Percentiles rank a stretch among this genome's conserved stretches.
phyloP scores from a whole-genome alignment of 2,888 invertebrate genomes.

The Cheilosia vernalis region DNA sequence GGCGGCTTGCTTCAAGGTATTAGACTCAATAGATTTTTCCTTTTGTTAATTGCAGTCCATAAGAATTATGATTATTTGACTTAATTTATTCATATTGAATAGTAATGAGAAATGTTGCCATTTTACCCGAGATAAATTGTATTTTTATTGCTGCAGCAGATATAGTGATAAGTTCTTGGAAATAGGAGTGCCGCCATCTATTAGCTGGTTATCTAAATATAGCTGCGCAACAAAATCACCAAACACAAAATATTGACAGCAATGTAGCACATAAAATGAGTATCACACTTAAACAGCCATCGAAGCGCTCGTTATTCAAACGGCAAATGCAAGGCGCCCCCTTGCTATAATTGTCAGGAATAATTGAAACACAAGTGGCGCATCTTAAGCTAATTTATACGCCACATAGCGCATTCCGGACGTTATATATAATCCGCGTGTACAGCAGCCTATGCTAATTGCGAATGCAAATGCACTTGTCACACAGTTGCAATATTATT shows the following conservation, averaged over 20 bases:
- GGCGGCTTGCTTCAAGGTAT: slow-evolving; percentile 32
- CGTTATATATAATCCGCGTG: slow-evolving; percentile 40
- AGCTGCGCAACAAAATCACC: neutral
- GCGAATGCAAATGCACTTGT: slow-evolving; percentile 66
- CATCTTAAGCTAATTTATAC: slow-evolving; percentile 70
- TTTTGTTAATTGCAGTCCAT: slow-evolving; percentile 21
- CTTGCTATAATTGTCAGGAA: slow-evolving; percentile 57
- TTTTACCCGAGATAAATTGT: slow-evolving; percentile 4
- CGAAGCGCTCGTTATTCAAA: slow-evolving; percentile 46
- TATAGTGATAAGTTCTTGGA: slow-evolving; percentile 12
- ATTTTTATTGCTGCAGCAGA: slow-evolving; percentile 7
- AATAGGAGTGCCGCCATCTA: slow-evolving; percentile 38
- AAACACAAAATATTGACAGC: neutral
- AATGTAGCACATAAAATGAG: neutral
- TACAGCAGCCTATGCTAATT: slow-evolving; percentile 59
- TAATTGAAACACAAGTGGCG: slow-evolving; percentile 65
- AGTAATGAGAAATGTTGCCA: slow-evolving; percentile 33
- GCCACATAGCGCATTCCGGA: slow-evolving; percentile 58
- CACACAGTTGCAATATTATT: slow-evolving; percentile 25
- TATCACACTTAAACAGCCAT: slow-evolving; percentile 8
- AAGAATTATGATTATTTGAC: slow-evolving; percentile 21
- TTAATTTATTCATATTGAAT: slow-evolving; percentile 29
- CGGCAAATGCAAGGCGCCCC: slow-evolving; percentile 52
- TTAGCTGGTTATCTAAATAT: slow-evolving; percentile 18
- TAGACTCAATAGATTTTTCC: slow-evolving; percentile 16